Evolutionary conservation across 2,113 vertebrate species (phyloP), one percentile per base, ranked within the genome.

Genomic region (Casuarius casuarius): DNA sequence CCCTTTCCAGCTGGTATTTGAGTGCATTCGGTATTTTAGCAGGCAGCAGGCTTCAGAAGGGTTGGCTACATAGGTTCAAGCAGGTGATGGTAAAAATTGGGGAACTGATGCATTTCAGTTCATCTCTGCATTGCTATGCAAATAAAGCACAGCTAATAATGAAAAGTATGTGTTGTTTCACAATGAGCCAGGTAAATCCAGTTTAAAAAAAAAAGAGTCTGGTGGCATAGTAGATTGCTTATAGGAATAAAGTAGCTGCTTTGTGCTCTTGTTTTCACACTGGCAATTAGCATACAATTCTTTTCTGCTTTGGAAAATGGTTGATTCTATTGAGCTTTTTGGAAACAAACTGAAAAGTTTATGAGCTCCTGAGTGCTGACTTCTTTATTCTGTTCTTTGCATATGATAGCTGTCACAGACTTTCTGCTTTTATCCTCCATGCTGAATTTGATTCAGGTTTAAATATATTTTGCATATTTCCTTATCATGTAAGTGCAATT

Each of bases 391-490:
- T 58, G 26, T 90, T 40, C 49, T 97, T 93, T 75, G 15, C 66
- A 40, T 76, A 59, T 54, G 59, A 81, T 76, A 87, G 75, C 38
- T 46, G 67, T 84, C 84, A 59, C 26, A 77, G 75, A 38, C 66
- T 95, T 88, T 95, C 84, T 77, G 73, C 78, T 92, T 89, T 66
- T n/a, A 46, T 33, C 25, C 40, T 54, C 42, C 84, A 85, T 21
- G 40, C 75, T 87, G 84, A 95, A 94, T 76, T 90, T 78, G 88
- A 95, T 89, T 97, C 87, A 94, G 86, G 67, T 95, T 97, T 95
- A 96, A 96, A 82, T 80, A 79, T 86, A 89, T 79, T 96, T 95
- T 92, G 74, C 80, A 56, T 97, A 95, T 93, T 95, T 95, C 81
- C 90, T 97, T 97, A 71, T 58, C 91, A 92, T 67, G 46, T 79